Base-by-base conservation (phyloP, 2,888 invertebrate species). In the Drosophila aldrichi region DNA sequence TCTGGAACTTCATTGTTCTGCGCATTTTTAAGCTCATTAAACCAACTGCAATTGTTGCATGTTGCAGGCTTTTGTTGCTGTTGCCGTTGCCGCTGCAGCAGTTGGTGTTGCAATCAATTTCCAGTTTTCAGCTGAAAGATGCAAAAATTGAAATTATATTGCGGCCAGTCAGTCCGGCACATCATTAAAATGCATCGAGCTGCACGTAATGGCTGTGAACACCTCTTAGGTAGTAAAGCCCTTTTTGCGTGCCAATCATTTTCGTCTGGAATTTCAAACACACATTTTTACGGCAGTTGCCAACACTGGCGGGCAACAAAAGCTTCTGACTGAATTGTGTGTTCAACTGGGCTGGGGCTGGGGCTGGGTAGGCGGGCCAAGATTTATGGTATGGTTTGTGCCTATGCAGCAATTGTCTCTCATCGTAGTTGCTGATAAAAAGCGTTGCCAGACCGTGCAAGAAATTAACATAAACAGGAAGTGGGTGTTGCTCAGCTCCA, bases 401-500 rank as follows among this genome's bases (percentile, higher is more conserved):
- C 71, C 69, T 73, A 73, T 73, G 41, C 69, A 72, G 75, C 78
- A 63, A 54, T 55, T 71, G 70, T 59, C 32, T 52, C 32, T 59
- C 60, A 25, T 22, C 36, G 64, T 38, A 38, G 48, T 49, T 52
- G 51, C 63, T 40, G 66, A 61, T 61, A 77, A 67, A 72, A 72
- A 77, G 74, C 77, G 73, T 82, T 82, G 81, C 82, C 81, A 80
- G 82, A 80, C 67, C 81, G 67, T 71, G 54, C 71, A 61, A 79
- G 72, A 77, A 81, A 90, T 90, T 90, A 82, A 75, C 90, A 90
- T 90, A 88, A 90, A 90, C 90, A 90, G 90, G 90, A 90, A 85
- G 88, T 90, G 88, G 90, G 90, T 81, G 89, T 88, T 77, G 75
- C 84, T 65, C 40, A 65, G 32, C 76, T 29, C 18, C 58, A 38